These are phyloP conservation scores for Echinops telfairi DNA, from an alignment of 2,113 vertebrate species.

Conservation along the genomic window DNA sequence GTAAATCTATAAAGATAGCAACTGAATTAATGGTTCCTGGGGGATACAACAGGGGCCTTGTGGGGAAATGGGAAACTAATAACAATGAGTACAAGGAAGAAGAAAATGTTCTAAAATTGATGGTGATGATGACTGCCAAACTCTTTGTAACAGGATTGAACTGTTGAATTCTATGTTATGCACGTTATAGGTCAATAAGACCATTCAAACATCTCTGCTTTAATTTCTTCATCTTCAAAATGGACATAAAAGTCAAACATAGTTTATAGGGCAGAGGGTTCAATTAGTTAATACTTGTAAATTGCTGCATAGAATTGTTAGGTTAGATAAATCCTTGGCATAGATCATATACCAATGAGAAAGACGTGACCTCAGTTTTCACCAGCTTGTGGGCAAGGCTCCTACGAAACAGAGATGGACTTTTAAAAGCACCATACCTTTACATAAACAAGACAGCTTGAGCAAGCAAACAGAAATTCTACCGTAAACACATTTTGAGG, in stretches of 20 bases:
- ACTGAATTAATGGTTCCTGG: too few species aligned
- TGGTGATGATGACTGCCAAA: too few species aligned
- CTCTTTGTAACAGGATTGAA: too few species aligned
- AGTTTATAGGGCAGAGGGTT: background rate
- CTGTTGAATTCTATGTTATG: too few species aligned
- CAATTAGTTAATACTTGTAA: background rate
- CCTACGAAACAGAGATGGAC: background rate
- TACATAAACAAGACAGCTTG: background rate
- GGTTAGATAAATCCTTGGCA: background rate
- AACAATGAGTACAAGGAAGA: too few species aligned
- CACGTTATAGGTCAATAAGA: too few species aligned
- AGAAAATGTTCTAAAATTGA: too few species aligned
- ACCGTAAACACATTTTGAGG: conserved; percentile 40
- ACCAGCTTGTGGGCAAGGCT: background rate
- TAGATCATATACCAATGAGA: background rate
- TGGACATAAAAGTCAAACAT: background rate
- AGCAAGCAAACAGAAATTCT: conserved; percentile 20
- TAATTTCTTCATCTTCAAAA: conserved; percentile 19
- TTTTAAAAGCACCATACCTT: background rate
- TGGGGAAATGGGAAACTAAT: too few species aligned
- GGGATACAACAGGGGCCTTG: too few species aligned
- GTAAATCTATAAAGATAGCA: too few species aligned
- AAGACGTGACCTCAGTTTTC: background rate
- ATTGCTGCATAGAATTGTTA: background rate
- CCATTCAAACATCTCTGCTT: background rate